These are phyloP conservation scores for Gisinianus flammeolus DNA, from an alignment of 2,888 invertebrate genomes.

Conservation along the genomic window DNA sequence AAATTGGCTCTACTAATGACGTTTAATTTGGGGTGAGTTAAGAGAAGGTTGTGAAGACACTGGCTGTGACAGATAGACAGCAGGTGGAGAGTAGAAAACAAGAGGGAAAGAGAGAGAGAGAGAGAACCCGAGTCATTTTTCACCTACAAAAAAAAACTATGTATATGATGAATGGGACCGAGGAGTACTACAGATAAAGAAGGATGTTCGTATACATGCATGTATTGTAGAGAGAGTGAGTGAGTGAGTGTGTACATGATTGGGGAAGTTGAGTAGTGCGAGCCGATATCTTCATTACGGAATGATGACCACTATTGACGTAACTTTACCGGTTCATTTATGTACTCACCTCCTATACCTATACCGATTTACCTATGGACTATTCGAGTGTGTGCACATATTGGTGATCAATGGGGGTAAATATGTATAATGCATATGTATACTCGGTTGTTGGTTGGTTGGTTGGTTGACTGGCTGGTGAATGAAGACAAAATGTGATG, in stretches of 20 bases:
- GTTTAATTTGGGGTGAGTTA: background rate
- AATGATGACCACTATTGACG: conserved; percentile 19
- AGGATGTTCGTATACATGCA: background rate
- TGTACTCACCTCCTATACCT: too few species aligned
- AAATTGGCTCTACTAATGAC: too few species aligned
- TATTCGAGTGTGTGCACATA: background rate
- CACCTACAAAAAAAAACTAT: conserved; percentile 39
- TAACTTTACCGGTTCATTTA: conserved; percentile 21
- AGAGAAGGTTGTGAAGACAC: conserved; percentile 3
- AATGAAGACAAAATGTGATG: background rate
- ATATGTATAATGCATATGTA: background rate
- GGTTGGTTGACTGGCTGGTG: background rate
- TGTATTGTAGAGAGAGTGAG: background rate
- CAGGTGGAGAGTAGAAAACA: conserved; percentile 38
- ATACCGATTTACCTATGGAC: background rate
- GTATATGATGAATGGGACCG: background rate
- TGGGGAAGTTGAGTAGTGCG: background rate
- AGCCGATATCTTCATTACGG: background rate
- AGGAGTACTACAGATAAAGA: background rate
- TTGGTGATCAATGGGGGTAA: background rate
- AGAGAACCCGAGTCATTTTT: conserved; percentile 36
- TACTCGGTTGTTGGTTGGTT: background rate
- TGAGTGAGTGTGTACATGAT: background rate
- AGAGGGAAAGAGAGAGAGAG: conserved; percentile 2
- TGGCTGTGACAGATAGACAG: conserved; percentile 29